Base-by-base conservation (phyloP, 2,888 invertebrate genomes). In the Tetranychus piercei region DNA sequence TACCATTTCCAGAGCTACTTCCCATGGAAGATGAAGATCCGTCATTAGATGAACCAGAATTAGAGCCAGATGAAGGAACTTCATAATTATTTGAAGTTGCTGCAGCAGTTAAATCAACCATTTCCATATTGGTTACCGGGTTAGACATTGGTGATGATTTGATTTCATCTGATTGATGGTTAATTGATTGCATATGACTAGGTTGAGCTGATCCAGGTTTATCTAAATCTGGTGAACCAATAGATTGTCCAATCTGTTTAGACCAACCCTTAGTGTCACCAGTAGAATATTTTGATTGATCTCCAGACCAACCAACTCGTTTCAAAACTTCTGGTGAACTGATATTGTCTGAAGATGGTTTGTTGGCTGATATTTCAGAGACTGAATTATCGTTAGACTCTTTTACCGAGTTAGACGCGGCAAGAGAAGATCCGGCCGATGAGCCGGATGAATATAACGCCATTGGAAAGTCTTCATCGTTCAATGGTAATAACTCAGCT, bases 271-370 rank as follows among this genome's bases (percentile, higher is more conserved):
- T 69, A 6, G 34, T 11, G 18, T 69, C 69, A 20, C 22, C 20
- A 20, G n/a, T 9, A 20, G 34, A 69, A 11, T 23, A 23, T 23
- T 22, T 69, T 11, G 34, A 23, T 22, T 69, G 69, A 69, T 69
- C 69, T 1, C 69, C 69, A 6, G 77, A 72, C 77, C 77, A 74
- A 72, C 74, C 76, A 45, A 74, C 67, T 64, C 73, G 43, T 44
- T 69, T 20, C 74, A 73, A 44, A 76, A 74, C 74, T 71, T 75
- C 75, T 66, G 75, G 75, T 72, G 76, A 75, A 75, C 75, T 76
- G 74, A 74, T 71, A 70, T 44, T 74, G 73, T 76, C 69, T 1
- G 69, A 69, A 5, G 69, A 69, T 11, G 69, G 34, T 69, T 20
- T 23, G n/a, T 23, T 9, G 55, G 15, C 55, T 55, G 55, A 55